phyloP scores from a whole-genome alignment of 2,888 invertebrate genomes.

The Pterostichus niger region DNA sequence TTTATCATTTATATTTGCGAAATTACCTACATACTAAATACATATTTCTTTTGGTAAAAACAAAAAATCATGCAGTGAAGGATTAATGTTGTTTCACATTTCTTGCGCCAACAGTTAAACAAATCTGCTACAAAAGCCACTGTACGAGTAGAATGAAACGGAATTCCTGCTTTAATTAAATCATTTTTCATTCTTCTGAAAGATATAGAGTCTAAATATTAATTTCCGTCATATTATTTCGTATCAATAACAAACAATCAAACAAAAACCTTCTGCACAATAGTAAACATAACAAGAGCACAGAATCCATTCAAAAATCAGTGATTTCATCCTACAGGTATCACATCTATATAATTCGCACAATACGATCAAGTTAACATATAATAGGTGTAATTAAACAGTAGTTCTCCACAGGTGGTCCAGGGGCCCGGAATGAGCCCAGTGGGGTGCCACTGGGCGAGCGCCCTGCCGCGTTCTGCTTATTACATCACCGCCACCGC shows the following conservation, averaged over 20 bases:
- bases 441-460: slow-evolving; percentile 34
- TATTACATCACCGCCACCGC: slow-evolving; percentile 55
- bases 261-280: slow-evolving; percentile 36
- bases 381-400: slow-evolving; percentile 72
- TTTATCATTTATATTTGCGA: too few species aligned
- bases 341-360: slow-evolving; percentile 68
- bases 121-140: too few species aligned
- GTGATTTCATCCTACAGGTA: slow-evolving; percentile 24
- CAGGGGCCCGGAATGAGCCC: slow-evolving; percentile 57
- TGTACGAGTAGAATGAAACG: background rate
- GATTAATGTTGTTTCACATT: too few species aligned
- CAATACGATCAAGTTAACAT: slow-evolving; percentile 69
- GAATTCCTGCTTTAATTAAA: slow-evolving; percentile 25
- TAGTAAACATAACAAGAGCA: slow-evolving; percentile 14
- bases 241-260: slow-evolving; percentile 41
- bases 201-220: slow-evolving; percentile 26
- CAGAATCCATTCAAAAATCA: slow-evolving; percentile 25
- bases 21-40: too few species aligned
- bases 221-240: slow-evolving; percentile 43
- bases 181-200: slow-evolving; percentile 29
- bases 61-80: too few species aligned
- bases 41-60: too few species aligned
- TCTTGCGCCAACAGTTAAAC: too few species aligned
- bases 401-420: slow-evolving; percentile 72
- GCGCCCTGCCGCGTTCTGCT: slow-evolving; percentile 54